Evolutionary conservation across 2,888 invertebrate species (phyloP).

Genomic region (Diaprepes abbreviatus): DNA sequence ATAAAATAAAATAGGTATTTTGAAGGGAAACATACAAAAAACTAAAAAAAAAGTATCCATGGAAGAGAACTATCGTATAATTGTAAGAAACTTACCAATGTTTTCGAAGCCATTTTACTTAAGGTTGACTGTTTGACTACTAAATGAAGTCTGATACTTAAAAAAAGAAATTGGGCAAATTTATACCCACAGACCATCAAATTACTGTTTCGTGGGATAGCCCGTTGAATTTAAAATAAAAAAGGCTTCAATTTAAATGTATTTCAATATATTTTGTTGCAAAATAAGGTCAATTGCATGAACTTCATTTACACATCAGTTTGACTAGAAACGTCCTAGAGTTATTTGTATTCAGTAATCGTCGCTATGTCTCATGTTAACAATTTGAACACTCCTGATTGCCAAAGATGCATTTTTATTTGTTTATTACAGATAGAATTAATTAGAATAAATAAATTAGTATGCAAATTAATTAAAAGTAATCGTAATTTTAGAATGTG

Average conservation of each 20-base stretch:
- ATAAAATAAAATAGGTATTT: too few relatives aligned
- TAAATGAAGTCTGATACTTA: conserved; percentile 50
- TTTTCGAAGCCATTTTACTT: conserved; percentile 53
- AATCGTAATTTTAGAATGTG: too few relatives aligned
- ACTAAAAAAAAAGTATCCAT: too few relatives aligned
- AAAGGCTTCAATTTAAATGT: conserved; percentile 41
- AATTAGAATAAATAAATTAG: too few relatives aligned
- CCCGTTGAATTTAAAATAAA: conserved; percentile 29
- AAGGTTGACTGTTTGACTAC: conserved; percentile 41
- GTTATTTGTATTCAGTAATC: background rate
- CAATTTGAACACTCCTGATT: conserved; percentile 2
- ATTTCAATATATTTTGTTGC: conserved; percentile 29
- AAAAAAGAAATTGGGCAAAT: conserved; percentile 38
- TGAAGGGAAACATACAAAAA: too few relatives aligned
- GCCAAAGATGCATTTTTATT: background rate
- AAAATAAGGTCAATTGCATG: conserved; percentile 46
- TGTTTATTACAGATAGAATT: background rate
- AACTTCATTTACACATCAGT: conserved; percentile 27
- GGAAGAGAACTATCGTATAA: too few relatives aligned
- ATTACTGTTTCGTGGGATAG: conserved; percentile 16
- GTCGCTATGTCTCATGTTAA: background rate
- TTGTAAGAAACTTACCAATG: conserved; percentile 50
- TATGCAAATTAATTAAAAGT: too few relatives aligned
- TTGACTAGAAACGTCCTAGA: background rate
- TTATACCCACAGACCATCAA: conserved; percentile 43